These are phyloP conservation scores for Valencia hispanica DNA, from an alignment of 2,797 vertebrate genomes.

Conservation along the genomic window DNA sequence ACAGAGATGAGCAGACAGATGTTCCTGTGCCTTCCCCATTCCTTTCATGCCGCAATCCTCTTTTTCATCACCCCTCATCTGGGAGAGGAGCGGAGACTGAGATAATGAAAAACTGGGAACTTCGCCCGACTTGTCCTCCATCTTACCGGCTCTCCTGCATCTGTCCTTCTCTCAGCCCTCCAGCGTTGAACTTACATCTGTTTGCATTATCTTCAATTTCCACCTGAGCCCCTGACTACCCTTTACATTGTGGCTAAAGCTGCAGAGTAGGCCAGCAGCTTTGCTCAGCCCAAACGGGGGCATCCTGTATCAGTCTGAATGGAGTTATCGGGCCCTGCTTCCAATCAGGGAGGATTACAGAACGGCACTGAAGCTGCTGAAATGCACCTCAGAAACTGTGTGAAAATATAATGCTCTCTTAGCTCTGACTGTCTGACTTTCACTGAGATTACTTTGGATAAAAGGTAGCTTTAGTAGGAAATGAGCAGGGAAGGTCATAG, in stretches of 20 bases:
- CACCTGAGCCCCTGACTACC: constrained; percentile 59
- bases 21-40: constrained; percentile 63
- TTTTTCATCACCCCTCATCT: constrained; percentile 32
- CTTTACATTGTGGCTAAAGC: constrained; percentile 56
- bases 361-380: constrained; percentile 27
- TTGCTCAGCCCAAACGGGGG: constrained; percentile 58
- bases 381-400: constrained; percentile 37
- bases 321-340: constrained; percentile 55
- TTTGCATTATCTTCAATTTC: constrained; percentile 62
- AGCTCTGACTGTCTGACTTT: constrained; percentile 51
- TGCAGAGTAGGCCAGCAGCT: constrained; percentile 49
- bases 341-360: constrained; percentile 71
- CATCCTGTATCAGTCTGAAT: constrained; percentile 42
- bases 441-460: constrained; percentile 35
- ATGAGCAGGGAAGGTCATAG: neutral
- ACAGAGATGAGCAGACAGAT: constrained; percentile 56
- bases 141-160: constrained; percentile 29
- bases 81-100: constrained; percentile 45
- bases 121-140: constrained; percentile 19
- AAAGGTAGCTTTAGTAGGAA: constrained; percentile 15
- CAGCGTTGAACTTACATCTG: constrained; percentile 39
- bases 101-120: constrained; percentile 61
- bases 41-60: constrained; percentile 57
- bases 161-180: constrained; percentile 55
- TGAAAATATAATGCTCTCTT: constrained; percentile 46